Base-by-base conservation (phyloP, 30 jellyfish, hydroid and myxozoan genomes). In the Catostylus mosaicus region DNA sequence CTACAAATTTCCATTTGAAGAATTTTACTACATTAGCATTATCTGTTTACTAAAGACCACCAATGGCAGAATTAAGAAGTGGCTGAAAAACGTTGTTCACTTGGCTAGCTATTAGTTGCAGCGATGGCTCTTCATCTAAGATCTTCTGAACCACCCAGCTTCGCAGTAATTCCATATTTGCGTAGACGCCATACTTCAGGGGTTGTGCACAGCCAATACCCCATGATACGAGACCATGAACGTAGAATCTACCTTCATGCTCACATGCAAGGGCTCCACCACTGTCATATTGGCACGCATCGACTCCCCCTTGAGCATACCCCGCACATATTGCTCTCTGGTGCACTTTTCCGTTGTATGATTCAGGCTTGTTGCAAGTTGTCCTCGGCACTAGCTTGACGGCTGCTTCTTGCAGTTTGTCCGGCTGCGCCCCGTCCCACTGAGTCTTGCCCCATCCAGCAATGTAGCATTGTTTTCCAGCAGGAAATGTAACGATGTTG, bases 391-490 rank as follows among this genome's bases (percentile, higher is more conserved):
- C 93, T n/a, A 78, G 64, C 30, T 47, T 29, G 8, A 92, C 98
- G 26, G 31, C 54, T 0, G 98, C 98, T 47, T 92, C 90, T 33
- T 80, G 54, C 32, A 92, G 69, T 19, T 69, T 78, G 3, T 73
- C 93, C 1, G 98, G 97, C 43, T 87, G 93, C 26, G 76, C 27
- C 1, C 98, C 98, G 0, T 75, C 72, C 81, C 80, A 87, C 16
- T 63, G 26, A 3, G 96, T 81, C 43, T 86, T 95, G 30, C 98
- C 98, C 98, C 98, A 92, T 66, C 98, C 98, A 80, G 90, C 92
- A 23, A 87, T 48, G 71, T 79, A 40, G 64, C 98, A 92, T 46
- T 51, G 57, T 24, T 89, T 66, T 0, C 85, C 89, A 4, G 24
- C 30, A 20, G 83, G 86, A 32, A 83, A 63, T 32, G 65, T 59